Evolutionary conservation across 2,797 vertebrate species (phyloP).

Genomic region (Coccyzus lansbergi): DNA sequence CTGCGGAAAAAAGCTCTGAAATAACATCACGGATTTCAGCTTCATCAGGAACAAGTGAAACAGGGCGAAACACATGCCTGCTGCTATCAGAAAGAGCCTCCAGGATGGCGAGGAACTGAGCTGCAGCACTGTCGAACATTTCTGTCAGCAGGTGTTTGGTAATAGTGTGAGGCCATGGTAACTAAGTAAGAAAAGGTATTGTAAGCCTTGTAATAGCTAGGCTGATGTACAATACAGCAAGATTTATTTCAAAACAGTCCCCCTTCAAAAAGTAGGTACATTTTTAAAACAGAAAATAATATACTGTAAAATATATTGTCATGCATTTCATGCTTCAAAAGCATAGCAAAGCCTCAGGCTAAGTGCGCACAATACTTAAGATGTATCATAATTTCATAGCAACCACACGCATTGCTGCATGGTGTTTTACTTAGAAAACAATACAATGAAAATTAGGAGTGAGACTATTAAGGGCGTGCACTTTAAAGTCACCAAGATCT

Average conservation of each 20-base stretch:
- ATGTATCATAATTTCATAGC: background rate
- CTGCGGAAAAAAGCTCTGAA: constrained; percentile 89
- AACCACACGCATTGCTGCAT: background rate
- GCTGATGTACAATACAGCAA: background rate
- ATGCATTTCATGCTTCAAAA: background rate
- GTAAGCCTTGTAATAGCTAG: background rate
- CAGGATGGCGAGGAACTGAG: constrained; percentile 87
- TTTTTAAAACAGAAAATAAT: background rate
- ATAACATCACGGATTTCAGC: constrained; percentile 81
- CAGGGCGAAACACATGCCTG: constrained; percentile 74
- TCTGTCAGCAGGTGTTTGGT: constrained; percentile 84
- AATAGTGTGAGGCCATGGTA: constrained; percentile 81
- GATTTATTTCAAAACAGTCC: background rate
- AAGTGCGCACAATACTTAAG: background rate
- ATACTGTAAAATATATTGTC: background rate
- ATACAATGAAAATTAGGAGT: background rate
- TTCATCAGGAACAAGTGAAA: constrained; percentile 78
- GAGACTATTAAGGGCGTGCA: background rate
- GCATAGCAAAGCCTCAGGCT: background rate
- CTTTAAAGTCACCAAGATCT: background rate
- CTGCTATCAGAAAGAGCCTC: constrained; percentile 87
- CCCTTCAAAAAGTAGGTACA: background rate
- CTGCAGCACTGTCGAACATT: constrained; percentile 86
- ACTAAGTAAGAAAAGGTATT: constrained; percentile 69
- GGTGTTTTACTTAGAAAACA: background rate